Evolutionary conservation across 2,797 vertebrate species (phyloP), one percentile per base, ranked within the genome.

Genomic region (Eptatretus atami): DNA sequence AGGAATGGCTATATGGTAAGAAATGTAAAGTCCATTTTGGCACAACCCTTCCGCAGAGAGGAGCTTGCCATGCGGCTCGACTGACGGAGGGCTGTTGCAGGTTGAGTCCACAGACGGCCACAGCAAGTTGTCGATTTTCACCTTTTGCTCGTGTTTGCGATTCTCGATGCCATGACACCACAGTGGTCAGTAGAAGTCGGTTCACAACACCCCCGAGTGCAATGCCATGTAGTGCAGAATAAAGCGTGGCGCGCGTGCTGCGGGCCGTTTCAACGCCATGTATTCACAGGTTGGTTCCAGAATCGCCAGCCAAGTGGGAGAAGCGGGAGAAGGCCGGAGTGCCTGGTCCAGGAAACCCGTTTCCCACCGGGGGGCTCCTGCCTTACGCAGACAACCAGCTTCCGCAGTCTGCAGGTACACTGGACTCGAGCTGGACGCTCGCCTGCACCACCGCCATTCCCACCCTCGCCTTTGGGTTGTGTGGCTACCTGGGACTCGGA

Each of bases 61-160:
- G 88, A 95, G 74, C 78, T 95, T 70, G 88, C 88, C 31, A 93
- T 95, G 88, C 82, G 88, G 66, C 78, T 95, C 76, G 87, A 95
- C 73, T 95, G 68, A 95, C 88, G 64, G 88, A 92, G 75, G n/a
- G 88, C 88, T 71, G 88, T 65, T 95, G 53, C 88, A 94, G 80
- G 88, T n/a, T 94, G 78, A 86, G 82, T 79, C 44, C 13, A 61
- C 12, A 25, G 13, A 12, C 11, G 10, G 15, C n/a, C 13, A 31
- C 10, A 10, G 10, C 13, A 44, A 8, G 31, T 44, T 8, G 6
- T 44, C 31, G 31, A 44, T 44, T 44, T 44, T 44, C 31, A 44
- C 31, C 31, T 44, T 44, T 44, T 8, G 31, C 1, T 3, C 2
- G 2, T 2, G 2, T 44, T 44, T 44, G 31, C 31, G 31, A 44